Evolutionary conservation across 2,888 invertebrate genomes (phyloP).

Genomic region (Drosophila koepferae): DNA sequence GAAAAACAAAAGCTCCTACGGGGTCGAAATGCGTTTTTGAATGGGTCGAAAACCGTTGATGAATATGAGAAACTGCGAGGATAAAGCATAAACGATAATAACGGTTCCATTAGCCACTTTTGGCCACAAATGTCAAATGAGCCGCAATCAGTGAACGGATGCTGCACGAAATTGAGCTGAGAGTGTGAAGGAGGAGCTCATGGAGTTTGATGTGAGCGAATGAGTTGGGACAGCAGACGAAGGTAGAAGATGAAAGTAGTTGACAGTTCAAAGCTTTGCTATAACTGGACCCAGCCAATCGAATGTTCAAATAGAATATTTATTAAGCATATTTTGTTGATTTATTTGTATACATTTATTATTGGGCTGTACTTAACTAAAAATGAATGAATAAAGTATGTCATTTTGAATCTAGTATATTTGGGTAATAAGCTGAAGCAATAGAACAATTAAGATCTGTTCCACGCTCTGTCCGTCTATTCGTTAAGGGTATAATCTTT

Average conservation of each 20-base stretch:
- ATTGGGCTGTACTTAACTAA: too few relatives aligned
- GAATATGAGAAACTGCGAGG: slow-evolving; percentile 22
- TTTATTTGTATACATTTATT: too few relatives aligned
- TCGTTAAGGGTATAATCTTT: too few relatives aligned
- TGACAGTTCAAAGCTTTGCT: neutral
- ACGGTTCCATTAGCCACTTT: neutral
- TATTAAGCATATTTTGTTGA: too few relatives aligned
- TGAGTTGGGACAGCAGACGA: neutral
- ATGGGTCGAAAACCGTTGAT: slow-evolving; percentile 27
- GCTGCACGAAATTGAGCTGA: slow-evolving; percentile 26
- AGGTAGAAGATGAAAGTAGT: neutral
- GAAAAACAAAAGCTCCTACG: slow-evolving; percentile 33
- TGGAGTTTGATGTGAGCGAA: slow-evolving; percentile 10
- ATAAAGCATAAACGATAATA: neutral
- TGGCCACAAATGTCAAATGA: slow-evolving; percentile 43
- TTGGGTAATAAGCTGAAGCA: neutral
- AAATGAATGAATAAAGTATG: too few relatives aligned
- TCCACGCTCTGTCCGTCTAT: too few relatives aligned
- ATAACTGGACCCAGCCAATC: too few relatives aligned
- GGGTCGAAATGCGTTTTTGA: slow-evolving; percentile 45
- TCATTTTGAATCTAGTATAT: too few relatives aligned
- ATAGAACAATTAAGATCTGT: too few relatives aligned
- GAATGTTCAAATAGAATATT: too few relatives aligned
- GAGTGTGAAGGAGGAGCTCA: neutral
- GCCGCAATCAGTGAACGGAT: slow-evolving; percentile 58